These are phyloP conservation scores for Rotaria sp. DNA, from an alignment of 2,888 invertebrate species.

Conservation along the genomic window DNA sequence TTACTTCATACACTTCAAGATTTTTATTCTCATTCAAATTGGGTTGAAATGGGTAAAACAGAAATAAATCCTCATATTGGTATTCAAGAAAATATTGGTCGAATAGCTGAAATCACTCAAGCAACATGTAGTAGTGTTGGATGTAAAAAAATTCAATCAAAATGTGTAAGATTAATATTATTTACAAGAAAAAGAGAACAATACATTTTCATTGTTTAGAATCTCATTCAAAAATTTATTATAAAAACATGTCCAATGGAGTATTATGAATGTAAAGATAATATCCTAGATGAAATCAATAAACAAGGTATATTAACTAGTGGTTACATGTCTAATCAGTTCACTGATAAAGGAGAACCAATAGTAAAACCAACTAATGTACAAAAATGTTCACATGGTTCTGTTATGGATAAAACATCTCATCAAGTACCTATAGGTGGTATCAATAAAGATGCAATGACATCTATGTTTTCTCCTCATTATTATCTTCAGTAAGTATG, in stretches of 20 bases:
- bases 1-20: constrained; percentile 39
- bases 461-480: constrained; percentile 39
- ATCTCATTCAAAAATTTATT: not conserved
- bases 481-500: constrained; percentile 28
- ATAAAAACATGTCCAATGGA: constrained; percentile 31
- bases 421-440: constrained; percentile 44
- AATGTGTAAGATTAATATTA: constrained; percentile 17
- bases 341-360: not conserved
- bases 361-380: constrained; percentile 23
- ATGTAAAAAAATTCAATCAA: not conserved
- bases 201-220: not conserved
- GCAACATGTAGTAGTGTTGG: constrained; percentile 28
- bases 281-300: constrained; percentile 1
- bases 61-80: constrained; percentile 33
- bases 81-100: not conserved
- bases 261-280: constrained; percentile 35
- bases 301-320: constrained; percentile 5
- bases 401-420: constrained; percentile 43
- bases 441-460: constrained; percentile 46
- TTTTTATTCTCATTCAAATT: constrained; percentile 41
- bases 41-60: constrained; percentile 38
- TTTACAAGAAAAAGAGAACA: not conserved
- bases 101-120: not conserved
- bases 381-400: constrained; percentile 46
- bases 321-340: constrained; percentile 35